These are phyloP conservation scores for Trinectes maculatus DNA, from an alignment of 2,113 vertebrate genomes.

Conservation along the genomic window DNA sequence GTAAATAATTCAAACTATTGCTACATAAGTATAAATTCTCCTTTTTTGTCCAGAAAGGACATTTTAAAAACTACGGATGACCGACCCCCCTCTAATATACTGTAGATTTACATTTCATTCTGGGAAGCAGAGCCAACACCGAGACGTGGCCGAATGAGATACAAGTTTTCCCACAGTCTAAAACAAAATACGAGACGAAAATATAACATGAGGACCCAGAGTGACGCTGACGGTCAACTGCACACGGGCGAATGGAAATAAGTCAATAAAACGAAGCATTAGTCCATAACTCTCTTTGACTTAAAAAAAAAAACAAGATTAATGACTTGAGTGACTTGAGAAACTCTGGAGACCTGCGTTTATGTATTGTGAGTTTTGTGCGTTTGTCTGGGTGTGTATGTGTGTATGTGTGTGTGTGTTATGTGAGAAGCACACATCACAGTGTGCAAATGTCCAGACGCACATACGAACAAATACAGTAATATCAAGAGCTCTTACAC, in stretches of 20 bases:
- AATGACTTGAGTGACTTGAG: constrained; percentile 2
- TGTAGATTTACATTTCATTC: constrained; percentile 45
- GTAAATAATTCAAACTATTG: constrained; percentile 59
- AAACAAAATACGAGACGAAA: constrained; percentile 26
- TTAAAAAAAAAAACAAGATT: background rate
- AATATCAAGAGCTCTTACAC: background rate
- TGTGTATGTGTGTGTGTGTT: constrained; percentile 70
- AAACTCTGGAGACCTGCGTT: constrained; percentile 11
- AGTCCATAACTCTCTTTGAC: background rate
- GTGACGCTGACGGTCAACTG: constrained; percentile 12
- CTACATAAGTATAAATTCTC: constrained; percentile 53
- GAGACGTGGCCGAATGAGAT: constrained; percentile 46
- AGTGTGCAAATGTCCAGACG: constrained; percentile 84
- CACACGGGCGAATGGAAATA: constrained; percentile 5
- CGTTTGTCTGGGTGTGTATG: constrained; percentile 9
- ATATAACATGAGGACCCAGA: constrained; percentile 2
- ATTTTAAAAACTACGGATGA: constrained; percentile 40
- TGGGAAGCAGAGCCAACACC: constrained; percentile 24
- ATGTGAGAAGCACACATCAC: constrained; percentile 84
- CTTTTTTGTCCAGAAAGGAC: constrained; percentile 39
- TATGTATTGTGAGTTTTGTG: constrained; percentile 43
- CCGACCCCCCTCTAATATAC: constrained; percentile 47
- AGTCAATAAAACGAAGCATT: background rate
- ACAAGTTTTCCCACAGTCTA: constrained; percentile 38
- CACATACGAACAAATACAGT: background rate